phyloP scores from a whole-genome alignment of 2,888 invertebrate species.

The Spilarctia lutea region DNA sequence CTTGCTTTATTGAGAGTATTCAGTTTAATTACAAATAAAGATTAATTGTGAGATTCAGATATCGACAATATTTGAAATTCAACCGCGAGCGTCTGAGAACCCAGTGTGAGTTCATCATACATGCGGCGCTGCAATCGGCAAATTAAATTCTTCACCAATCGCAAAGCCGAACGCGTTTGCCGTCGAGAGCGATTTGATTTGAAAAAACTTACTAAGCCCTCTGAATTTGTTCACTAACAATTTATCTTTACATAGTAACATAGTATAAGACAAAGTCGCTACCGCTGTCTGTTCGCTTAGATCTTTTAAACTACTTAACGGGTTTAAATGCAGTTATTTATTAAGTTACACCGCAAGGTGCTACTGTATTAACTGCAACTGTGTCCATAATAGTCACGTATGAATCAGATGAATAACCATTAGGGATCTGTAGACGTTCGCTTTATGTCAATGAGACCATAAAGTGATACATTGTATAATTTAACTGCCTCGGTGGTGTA shows the following conservation, averaged over 20 bases:
- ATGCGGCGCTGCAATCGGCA: too few species aligned
- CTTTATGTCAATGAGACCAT: not conserved
- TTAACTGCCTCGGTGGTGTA: too few species aligned
- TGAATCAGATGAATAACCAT: constrained; percentile 6
- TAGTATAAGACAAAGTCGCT: too few species aligned
- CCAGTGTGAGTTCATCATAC: not conserved
- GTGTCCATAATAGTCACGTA: constrained; percentile 20
- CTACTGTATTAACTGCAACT: constrained; percentile 26
- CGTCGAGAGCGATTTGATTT: too few species aligned
- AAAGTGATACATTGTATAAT: not conserved
- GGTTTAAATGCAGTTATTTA: constrained; percentile 7
- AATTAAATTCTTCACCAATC: too few species aligned
- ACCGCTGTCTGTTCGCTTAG: too few species aligned
- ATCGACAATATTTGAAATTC: not conserved
- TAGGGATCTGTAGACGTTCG: not conserved
- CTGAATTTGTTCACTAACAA: constrained; percentile 2
- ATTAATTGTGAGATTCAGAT: not conserved
- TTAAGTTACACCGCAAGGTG: constrained; percentile 39
- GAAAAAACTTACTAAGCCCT: not conserved
- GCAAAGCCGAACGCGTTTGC: too few species aligned
- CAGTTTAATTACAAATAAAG: constrained; percentile 1
- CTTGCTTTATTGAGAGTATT: not conserved
- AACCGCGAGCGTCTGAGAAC: not conserved
- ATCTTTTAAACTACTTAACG: too few species aligned
- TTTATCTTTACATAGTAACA: too few species aligned